These are phyloP conservation scores for Petrocephalus microphthalmus DNA, from an alignment of 2,113 vertebrate species.

Conservation along the genomic window DNA sequence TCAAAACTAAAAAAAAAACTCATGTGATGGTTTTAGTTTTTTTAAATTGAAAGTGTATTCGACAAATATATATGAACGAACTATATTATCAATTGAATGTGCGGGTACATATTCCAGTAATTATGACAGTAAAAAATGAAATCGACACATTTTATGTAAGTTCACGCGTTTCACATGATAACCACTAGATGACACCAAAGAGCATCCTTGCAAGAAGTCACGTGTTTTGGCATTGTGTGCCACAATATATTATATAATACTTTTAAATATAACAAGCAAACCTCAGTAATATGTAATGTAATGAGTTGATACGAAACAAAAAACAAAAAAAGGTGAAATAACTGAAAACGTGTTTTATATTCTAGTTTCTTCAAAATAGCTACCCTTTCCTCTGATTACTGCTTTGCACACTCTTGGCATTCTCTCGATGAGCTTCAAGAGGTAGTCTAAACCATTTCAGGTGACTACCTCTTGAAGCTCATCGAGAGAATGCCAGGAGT, in stretches of 20 bases:
- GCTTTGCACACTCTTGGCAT: no score
- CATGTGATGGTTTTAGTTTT: neutral
- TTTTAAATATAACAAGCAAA: neutral
- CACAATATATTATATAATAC: neutral
- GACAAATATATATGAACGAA: neutral
- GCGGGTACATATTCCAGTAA: neutral
- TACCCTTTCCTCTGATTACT: no score
- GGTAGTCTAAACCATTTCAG: no score
- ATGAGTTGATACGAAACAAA: neutral
- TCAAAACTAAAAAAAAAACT: neutral
- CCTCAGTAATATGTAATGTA: neutral
- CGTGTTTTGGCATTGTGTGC: neutral
- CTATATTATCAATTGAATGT: neutral
- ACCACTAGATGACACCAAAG: constrained; percentile 61
- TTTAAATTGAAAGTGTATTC: neutral
- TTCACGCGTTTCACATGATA: constrained; percentile 23
- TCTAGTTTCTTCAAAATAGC: no score
- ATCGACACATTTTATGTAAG: constrained; percentile 2
- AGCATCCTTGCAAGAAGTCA: constrained; percentile 25
- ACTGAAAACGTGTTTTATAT: no score
- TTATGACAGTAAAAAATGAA: neutral
- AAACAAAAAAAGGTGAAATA: no score
- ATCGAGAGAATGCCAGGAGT: no score
- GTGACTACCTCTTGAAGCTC: no score
- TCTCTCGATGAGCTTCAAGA: no score